Conservation (phyloP, 2,113 vertebrate species). For the Esox niger region DNA sequence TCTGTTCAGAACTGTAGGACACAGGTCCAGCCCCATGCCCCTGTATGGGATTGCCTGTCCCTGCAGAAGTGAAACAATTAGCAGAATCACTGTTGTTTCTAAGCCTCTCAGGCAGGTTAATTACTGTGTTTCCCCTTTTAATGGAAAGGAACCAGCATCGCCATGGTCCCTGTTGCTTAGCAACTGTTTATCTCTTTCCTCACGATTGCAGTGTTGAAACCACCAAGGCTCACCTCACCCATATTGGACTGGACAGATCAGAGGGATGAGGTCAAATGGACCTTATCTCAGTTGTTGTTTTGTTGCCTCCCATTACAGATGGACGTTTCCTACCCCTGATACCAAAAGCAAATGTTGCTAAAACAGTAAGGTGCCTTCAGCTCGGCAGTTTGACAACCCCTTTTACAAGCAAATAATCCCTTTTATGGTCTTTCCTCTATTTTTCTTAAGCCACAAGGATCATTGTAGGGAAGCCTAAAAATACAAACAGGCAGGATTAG, state of each 20-base stretch:
- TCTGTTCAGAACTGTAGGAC: background rate
- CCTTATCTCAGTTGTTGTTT: background rate
- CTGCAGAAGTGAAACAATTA: slow-evolving; percentile 33
- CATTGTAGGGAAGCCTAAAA: background rate
- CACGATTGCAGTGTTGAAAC: slow-evolving; percentile 30
- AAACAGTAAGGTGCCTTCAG: too few species aligned
- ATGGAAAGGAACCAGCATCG: slow-evolving; percentile 42
- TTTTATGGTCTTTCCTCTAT: too few species aligned
- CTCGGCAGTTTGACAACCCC: too few species aligned
- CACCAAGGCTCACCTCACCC: slow-evolving; percentile 25
- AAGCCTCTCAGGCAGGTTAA: slow-evolving; percentile 35
- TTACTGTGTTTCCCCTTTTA: slow-evolving; percentile 40
- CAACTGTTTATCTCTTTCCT: slow-evolving; percentile 54
- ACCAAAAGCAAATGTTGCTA: background rate
- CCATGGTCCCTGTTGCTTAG: slow-evolving; percentile 65
- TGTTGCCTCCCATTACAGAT: background rate
- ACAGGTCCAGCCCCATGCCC: background rate
- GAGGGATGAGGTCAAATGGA: background rate
- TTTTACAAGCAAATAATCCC: too few species aligned
- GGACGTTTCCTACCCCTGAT: background rate
- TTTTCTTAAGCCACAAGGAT: slow-evolving; percentile 21
- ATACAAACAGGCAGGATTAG: background rate
- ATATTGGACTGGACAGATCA: slow-evolving; percentile 32
- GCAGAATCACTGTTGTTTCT: slow-evolving; percentile 29
- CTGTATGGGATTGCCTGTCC: slow-evolving; percentile 1